phyloP scores from a whole-genome alignment of 2,888 invertebrate species.

The Pollenia angustigena region DNA sequence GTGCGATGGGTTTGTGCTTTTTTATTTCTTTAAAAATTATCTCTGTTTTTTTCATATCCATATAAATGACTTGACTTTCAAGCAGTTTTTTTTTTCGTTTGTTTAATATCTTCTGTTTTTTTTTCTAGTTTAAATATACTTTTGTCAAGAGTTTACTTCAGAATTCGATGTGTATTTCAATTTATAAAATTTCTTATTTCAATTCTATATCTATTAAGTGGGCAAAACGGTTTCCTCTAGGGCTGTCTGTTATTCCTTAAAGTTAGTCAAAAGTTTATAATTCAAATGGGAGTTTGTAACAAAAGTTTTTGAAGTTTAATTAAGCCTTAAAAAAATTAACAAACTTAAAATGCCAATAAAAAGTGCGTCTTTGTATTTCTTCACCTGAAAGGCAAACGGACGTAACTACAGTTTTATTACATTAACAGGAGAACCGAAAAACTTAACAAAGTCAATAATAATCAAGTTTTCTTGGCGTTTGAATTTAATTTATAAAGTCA shows the following conservation, averaged over 20 bases:
- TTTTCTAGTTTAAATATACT: not conserved
- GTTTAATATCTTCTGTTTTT: not conserved
- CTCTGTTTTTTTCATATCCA: not conserved
- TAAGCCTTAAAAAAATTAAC: no score
- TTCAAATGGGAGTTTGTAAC: not conserved
- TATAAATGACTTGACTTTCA: slow-evolving; percentile 11
- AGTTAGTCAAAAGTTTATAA: not conserved
- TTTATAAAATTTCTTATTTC: not conserved
- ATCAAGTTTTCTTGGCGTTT: no score
- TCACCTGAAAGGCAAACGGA: no score
- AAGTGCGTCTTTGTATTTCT: no score
- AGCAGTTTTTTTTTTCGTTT: not conserved
- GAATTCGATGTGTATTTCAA: not conserved
- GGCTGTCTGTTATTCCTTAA: not conserved
- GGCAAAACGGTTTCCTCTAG: not conserved
- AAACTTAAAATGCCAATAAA: no score
- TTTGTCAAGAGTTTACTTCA: not conserved
- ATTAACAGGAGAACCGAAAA: no score
- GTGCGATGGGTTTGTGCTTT: not conserved
- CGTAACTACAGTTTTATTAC: no score
- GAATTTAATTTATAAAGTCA: no score
- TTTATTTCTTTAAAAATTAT: slow-evolving; percentile 18
- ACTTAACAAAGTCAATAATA: no score
- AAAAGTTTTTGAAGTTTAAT: not conserved
- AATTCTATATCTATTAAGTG: not conserved